Evolutionary conservation across 1,140 invertebrate species (phyloP).

Genomic region (Camponotus pennsylvanicus): DNA sequence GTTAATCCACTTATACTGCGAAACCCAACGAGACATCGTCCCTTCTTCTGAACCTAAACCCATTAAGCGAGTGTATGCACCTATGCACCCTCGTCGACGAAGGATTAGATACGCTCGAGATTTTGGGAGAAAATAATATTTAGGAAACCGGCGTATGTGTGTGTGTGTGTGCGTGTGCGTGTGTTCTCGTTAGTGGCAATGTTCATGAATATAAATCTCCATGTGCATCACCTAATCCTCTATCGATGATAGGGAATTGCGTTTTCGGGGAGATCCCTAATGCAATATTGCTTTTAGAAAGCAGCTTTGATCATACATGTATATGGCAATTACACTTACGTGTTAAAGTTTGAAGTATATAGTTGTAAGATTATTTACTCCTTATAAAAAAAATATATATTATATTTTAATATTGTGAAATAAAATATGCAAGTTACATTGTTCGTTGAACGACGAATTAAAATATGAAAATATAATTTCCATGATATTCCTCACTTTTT

Average conservation of each 20-base stretch:
- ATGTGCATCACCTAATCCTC: conserved; percentile 48
- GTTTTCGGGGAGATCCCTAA: conserved; percentile 10
- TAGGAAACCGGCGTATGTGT: conserved; percentile 27
- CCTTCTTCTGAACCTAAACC: conserved; percentile 29
- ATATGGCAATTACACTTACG: conserved; percentile 13
- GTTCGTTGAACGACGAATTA: neutral
- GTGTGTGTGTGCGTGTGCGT: no score
- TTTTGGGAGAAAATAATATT: conserved; percentile 68
- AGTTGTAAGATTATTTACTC: conserved; percentile 10
- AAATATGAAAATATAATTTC: conserved; percentile 10
- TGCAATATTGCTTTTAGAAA: conserved; percentile 14
- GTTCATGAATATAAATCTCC: conserved; percentile 69
- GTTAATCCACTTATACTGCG: conserved; percentile 74
- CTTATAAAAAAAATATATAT: neutral
- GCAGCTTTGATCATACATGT: conserved; percentile 3
- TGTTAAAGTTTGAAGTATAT: neutral
- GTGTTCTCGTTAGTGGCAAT: conserved; percentile 42
- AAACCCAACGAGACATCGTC: conserved; percentile 53
- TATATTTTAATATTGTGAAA: neutral
- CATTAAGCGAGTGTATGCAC: conserved; percentile 55
- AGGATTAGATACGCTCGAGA: conserved; percentile 46
- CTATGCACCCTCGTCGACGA: conserved; percentile 50
- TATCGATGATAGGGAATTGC: conserved; percentile 1
- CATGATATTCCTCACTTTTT: neutral
- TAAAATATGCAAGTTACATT: neutral